phyloP scores from a whole-genome alignment of 2,797 vertebrate species.

The Sebastes hubbsi region DNA sequence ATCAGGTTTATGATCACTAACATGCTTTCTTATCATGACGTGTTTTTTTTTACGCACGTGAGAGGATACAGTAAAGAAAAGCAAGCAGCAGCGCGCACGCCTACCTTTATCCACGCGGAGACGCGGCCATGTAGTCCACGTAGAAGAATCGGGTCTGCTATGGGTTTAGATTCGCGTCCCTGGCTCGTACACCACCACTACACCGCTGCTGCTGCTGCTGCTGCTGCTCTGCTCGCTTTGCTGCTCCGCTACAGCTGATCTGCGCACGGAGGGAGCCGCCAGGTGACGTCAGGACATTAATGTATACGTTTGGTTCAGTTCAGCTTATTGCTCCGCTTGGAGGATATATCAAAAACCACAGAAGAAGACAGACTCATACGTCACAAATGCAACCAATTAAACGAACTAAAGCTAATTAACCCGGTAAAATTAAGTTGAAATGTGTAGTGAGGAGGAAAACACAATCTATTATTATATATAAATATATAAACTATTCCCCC shows the following conservation, averaged over 20 bases:
- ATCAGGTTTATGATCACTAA: background rate
- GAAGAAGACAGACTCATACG: background rate
- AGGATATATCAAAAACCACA: background rate
- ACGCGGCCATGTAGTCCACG: slow-evolving; percentile 24
- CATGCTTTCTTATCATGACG: background rate
- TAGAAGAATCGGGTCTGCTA: background rate
- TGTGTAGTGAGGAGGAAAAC: background rate
- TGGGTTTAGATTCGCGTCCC: background rate
- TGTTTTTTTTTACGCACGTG: background rate
- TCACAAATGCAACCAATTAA: background rate
- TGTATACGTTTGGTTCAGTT: slow-evolving; percentile 34
- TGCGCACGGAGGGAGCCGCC: slow-evolving; percentile 40
- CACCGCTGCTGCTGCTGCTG: background rate
- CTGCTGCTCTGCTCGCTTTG: background rate
- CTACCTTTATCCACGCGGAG: slow-evolving; percentile 34
- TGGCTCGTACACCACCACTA: background rate
- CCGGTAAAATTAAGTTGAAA: background rate
- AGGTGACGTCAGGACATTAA: slow-evolving; percentile 66
- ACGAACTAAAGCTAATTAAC: background rate
- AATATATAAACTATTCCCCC: too few species aligned
- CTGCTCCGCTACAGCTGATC: slow-evolving; percentile 51
- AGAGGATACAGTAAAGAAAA: background rate
- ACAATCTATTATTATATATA: background rate
- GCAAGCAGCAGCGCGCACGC: background rate
- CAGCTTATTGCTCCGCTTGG: background rate